A percentile compares a stretch with the other conserved stretches of the same genome.
These are phyloP conservation scores for Buphagus erythrorhynchus DNA, from an alignment of 2,797 vertebrate genomes.

Conservation along the genomic window DNA sequence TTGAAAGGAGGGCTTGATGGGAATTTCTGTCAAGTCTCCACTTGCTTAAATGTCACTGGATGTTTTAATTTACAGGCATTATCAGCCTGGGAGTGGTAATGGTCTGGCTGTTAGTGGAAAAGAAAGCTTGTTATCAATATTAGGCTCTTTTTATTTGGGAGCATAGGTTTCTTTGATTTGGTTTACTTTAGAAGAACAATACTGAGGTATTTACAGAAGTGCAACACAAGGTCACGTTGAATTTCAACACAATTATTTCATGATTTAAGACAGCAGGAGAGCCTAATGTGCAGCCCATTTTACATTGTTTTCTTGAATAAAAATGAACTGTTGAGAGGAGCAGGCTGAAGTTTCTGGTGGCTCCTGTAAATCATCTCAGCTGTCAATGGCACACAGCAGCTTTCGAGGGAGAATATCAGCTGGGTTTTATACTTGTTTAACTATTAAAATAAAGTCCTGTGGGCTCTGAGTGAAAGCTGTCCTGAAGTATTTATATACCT, in stretches of 20 bases:
- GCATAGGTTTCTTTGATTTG: not conserved
- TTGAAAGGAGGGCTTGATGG: conserved; percentile 22
- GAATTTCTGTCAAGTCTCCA: conserved; percentile 22
- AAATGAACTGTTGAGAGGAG: conserved; percentile 5
- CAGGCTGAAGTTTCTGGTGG: conserved; percentile 11
- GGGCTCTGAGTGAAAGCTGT: not conserved
- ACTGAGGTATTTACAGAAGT: not conserved
- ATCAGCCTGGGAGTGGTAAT: not conserved
- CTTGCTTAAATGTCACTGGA: conserved; percentile 24
- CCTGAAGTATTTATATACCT: not conserved
- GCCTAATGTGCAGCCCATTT: conserved; percentile 1
- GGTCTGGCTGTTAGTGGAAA: not conserved
- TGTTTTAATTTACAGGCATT: conserved; percentile 13
- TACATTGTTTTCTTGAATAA: conserved; percentile 20
- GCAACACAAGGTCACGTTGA: not conserved
- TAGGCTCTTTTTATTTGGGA: not conserved
- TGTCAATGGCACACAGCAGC: not conserved
- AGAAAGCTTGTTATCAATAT: not conserved
- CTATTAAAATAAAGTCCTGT: not conserved
- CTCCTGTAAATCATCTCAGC: conserved; percentile 17
- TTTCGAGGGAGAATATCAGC: not conserved
- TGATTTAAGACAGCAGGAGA: conserved; percentile 32
- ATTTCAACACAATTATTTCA: conserved; percentile 39
- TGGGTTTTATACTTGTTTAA: not conserved
- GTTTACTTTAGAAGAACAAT: not conserved